phyloP scores from a whole-genome alignment of 1,140 invertebrate genomes.

The Drosophila sp. region DNA sequence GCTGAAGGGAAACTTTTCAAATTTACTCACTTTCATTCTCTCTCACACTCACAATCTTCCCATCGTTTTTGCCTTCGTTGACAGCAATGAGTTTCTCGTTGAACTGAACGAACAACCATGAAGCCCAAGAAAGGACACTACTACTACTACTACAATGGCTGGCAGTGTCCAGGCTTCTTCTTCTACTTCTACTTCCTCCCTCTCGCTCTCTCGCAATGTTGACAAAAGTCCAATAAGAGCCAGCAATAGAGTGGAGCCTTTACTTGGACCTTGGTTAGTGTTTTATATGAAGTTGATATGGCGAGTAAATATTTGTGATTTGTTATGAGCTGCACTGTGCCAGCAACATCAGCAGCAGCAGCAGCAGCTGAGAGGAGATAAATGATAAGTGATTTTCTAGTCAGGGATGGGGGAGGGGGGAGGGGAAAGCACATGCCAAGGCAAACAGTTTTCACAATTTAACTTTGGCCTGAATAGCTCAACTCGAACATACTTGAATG shows the following conservation, averaged over 20 bases:
- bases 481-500: not conserved
- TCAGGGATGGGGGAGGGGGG: constrained; percentile 6
- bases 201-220: constrained; percentile 48
- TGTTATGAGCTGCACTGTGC: constrained; percentile 63
- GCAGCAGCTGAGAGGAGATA: constrained; percentile 52
- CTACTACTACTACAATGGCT: constrained; percentile 38
- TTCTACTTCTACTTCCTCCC: constrained; percentile 15
- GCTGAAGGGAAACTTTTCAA: constrained; percentile 74
- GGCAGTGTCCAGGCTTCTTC: constrained; percentile 16
- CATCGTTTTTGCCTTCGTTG: constrained; percentile 37
- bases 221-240: constrained; percentile 77
- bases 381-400: constrained; percentile 79
- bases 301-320: constrained; percentile 81
- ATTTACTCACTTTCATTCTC: constrained; percentile 55
- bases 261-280: constrained; percentile 48
- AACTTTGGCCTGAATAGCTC: constrained; percentile 10
- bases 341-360: constrained; percentile 40
- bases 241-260: constrained; percentile 41
- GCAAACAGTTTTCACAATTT: constrained; percentile 7
- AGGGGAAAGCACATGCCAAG: constrained; percentile 1
- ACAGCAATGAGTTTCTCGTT: constrained; percentile 79
- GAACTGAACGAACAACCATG: constrained; percentile 10
- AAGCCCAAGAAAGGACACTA: not conserved
- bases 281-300: constrained; percentile 78
- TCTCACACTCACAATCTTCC: constrained; percentile 13